Conservation (phyloP, 2,113 vertebrate species). For the Nothoprocta pentlandii region DNA sequence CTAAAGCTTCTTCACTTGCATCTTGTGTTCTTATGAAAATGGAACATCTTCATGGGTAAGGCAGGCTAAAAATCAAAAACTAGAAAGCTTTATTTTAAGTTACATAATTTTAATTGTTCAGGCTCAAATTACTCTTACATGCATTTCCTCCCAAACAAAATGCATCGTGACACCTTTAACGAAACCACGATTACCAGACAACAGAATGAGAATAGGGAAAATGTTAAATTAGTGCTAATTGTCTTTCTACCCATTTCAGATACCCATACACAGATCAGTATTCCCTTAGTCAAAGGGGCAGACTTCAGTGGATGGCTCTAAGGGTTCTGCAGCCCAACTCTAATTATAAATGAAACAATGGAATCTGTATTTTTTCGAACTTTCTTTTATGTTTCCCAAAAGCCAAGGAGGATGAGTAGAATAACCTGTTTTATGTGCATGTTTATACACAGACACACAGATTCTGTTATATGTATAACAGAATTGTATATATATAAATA, state of each 20-base stretch:
- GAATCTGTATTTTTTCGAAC: neutral
- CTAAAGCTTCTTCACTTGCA: neutral
- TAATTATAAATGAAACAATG: neutral
- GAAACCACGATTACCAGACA: neutral
- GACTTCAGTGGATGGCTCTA: neutral
- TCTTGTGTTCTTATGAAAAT: neutral
- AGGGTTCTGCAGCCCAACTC: neutral
- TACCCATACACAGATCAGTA: neutral
- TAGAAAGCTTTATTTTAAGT: neutral
- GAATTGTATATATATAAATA: neutral
- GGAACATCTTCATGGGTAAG: neutral
- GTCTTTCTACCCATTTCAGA: neutral
- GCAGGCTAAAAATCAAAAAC: neutral
- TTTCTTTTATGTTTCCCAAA: neutral
- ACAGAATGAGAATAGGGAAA: neutral
- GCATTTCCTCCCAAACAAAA: neutral
- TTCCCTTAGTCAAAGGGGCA: neutral
- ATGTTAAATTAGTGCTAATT: neutral
- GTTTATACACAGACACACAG: neutral
- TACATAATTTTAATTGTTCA: neutral
- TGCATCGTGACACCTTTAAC: neutral
- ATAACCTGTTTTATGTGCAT: neutral
- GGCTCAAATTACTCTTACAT: neutral
- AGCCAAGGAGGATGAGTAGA: neutral
- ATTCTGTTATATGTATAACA: too few relatives aligned